phyloP scores from a whole-genome alignment of 1,140 invertebrate genomes.

The Drosophila sturtevanti region DNA sequence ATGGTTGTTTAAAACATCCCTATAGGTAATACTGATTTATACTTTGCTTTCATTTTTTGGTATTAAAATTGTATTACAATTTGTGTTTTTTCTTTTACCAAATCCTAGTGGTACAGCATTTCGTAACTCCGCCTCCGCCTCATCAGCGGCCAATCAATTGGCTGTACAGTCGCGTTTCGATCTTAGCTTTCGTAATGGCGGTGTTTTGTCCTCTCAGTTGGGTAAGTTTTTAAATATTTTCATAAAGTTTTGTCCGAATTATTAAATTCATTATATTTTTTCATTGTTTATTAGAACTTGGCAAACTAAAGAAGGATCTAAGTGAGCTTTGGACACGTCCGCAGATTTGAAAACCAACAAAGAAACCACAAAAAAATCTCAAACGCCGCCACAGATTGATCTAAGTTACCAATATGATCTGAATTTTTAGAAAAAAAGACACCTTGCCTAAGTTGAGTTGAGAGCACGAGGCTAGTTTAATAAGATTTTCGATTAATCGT shows the following conservation, averaged over 20 bases:
- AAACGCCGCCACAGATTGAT: conserved; percentile 52
- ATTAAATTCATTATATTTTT: conserved; percentile 20
- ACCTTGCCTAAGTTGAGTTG: conserved; percentile 35
- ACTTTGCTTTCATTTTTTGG: background rate
- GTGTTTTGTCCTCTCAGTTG: conserved; percentile 58
- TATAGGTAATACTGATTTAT: conserved; percentile 59
- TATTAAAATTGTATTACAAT: background rate
- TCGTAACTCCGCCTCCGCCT: conserved; percentile 61
- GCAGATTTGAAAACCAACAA: conserved; percentile 71
- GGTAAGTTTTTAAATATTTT: conserved; percentile 42
- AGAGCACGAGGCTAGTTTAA: conserved; percentile 62
- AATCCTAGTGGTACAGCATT: conserved; percentile 63
- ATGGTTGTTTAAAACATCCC: conserved; percentile 90
- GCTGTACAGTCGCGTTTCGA: conserved; percentile 72
- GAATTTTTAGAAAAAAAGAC: conserved; percentile 47
- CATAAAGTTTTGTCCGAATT: too few relatives aligned
- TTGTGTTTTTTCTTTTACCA: background rate
- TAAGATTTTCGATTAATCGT: conserved; percentile 12
- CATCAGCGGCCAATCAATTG: conserved; percentile 48
- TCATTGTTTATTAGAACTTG: conserved; percentile 56
- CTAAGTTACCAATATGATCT: conserved; percentile 31
- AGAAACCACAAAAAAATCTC: conserved; percentile 50
- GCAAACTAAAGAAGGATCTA: conserved; percentile 75
- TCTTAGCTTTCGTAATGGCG: conserved; percentile 63
- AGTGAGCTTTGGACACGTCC: conserved; percentile 76